Evolutionary conservation across 2,797 vertebrate genomes (phyloP).

Genomic region (Dipus sagitta): DNA sequence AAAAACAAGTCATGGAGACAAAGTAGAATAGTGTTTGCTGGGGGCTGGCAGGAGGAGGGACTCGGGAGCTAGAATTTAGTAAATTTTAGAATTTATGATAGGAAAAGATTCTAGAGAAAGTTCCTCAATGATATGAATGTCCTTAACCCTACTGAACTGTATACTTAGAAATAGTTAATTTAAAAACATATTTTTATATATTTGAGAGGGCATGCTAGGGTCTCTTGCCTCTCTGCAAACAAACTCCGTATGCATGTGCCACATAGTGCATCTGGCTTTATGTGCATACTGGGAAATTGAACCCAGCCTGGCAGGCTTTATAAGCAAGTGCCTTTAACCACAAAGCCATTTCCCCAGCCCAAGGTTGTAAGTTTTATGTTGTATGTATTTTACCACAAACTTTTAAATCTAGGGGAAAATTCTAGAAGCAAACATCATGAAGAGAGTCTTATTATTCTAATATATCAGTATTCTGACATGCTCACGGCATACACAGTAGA

Average conservation of each 20-base stretch:
- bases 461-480: accelerated
- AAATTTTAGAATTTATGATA: slow-evolving; percentile 15
- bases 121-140: too few relatives aligned
- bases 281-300: too few relatives aligned
- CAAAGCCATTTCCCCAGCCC: too few relatives aligned
- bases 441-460: background rate
- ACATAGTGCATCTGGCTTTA: too few relatives aligned
- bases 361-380: background rate
- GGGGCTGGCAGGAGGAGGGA: background rate
- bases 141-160: background rate
- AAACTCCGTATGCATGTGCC: too few relatives aligned
- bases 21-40: background rate
- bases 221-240: too few relatives aligned
- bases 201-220: too few relatives aligned
- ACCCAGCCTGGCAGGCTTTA: too few relatives aligned
- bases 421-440: background rate
- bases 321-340: too few relatives aligned
- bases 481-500: background rate
- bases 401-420: background rate
- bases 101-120: background rate
- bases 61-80: background rate
- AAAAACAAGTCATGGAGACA: background rate
- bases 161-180: background rate
- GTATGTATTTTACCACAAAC: background rate
- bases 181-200: too few relatives aligned